Conservation (phyloP, 2,797 vertebrate genomes). For the Merluccius polli region DNA sequence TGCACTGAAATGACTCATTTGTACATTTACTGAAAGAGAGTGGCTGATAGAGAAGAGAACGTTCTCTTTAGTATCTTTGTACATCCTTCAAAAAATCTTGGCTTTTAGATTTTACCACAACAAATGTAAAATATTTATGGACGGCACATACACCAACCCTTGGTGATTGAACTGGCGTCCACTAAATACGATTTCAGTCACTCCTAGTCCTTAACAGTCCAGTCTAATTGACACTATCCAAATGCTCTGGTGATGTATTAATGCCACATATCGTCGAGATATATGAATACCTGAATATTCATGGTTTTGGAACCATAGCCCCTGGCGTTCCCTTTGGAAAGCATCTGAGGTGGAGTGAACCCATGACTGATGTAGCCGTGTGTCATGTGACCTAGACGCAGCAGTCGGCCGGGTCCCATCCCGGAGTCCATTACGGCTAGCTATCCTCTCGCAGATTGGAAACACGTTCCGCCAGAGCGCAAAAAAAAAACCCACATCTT, state of each 20-base stretch:
- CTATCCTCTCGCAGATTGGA: slow-evolving; percentile 60
- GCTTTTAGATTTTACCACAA: not conserved
- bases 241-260: slow-evolving; percentile 28
- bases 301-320: slow-evolving; percentile 45
- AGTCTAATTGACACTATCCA: slow-evolving; percentile 15
- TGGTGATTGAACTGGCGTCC: not conserved
- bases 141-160: not conserved
- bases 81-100: not conserved
- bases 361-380: slow-evolving; percentile 62
- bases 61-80: not conserved
- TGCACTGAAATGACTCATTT: not conserved
- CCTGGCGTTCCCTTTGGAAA: slow-evolving; percentile 46
- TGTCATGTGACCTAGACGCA: slow-evolving; percentile 53
- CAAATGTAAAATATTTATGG: not conserved
- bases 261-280: slow-evolving; percentile 31
- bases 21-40: not conserved
- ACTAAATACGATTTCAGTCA: slow-evolving; percentile 12
- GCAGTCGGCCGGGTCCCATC: slow-evolving; percentile 47
- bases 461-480: slow-evolving; percentile 40
- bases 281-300: slow-evolving; percentile 38
- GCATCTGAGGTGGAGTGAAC: slow-evolving; percentile 51
- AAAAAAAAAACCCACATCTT: slow-evolving; percentile 38
- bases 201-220: slow-evolving; percentile 13
- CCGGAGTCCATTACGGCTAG: slow-evolving; percentile 47
- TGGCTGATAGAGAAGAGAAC: too few species aligned